These are phyloP conservation scores for Tragulus kanchil DNA, from an alignment of 2,113 vertebrate genomes.

Conservation along the genomic window DNA sequence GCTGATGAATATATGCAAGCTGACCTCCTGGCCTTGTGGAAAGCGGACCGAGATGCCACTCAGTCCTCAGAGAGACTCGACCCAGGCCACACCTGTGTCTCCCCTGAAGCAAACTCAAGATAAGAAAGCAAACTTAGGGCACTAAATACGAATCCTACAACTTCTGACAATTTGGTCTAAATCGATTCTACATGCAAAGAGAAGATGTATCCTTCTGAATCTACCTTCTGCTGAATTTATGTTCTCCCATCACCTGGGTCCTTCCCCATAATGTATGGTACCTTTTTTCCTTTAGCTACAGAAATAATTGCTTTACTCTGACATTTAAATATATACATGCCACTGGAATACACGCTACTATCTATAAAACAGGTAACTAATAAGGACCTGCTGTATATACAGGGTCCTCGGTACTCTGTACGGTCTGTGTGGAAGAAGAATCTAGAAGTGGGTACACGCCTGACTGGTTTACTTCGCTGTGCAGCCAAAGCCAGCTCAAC, in stretches of 20 bases:
- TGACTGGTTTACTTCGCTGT: not conserved
- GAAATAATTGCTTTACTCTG: constrained; percentile 9
- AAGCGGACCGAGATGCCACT: not conserved
- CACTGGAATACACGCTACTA: not conserved
- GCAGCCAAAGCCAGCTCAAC: not conserved
- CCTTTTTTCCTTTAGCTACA: not conserved
- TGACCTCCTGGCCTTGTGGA: not conserved
- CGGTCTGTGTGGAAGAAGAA: not conserved
- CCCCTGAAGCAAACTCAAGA: not conserved
- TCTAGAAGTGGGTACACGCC: not conserved
- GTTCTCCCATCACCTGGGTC: not conserved
- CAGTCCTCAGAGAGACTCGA: not conserved
- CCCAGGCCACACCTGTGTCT: not conserved
- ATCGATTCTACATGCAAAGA: not conserved
- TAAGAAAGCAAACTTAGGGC: not conserved
- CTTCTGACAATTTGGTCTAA: not conserved
- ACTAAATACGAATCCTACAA: not conserved
- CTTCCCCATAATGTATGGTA: not conserved
- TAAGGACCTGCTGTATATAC: not conserved
- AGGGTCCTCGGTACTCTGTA: not conserved
- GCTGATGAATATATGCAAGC: not conserved
- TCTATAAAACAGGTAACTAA: not conserved
- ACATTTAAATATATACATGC: not conserved
- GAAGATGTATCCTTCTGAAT: constrained; percentile 27
- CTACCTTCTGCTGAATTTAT: not conserved